Base-by-base conservation (phyloP, 1,140 invertebrate species). In the Caenorhabditis remanei region DNA sequence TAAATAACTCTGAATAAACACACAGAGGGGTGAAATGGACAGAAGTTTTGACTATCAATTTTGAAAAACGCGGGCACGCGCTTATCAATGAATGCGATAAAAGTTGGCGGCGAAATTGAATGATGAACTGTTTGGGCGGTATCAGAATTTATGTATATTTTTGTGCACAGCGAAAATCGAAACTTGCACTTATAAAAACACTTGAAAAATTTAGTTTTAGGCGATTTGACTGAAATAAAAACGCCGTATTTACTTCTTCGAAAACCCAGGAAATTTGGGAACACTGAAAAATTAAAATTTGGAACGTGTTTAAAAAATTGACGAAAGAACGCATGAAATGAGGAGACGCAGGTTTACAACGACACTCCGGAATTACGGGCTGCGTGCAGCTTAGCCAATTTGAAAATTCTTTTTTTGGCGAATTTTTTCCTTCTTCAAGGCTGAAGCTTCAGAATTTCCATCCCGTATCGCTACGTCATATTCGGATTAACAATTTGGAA, bases 331-430 rank as follows among this genome's bases (percentile, higher is more conserved):
- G 41, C 16, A 41, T 8, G 1, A 63, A 32, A 63, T 19, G 65
- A 0, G 24, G 46, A 79, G 71, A 79, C 71, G 71, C 71, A 79
- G 71, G 53, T 7, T 13, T 14, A 32, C 46, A 24, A 79, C 71
- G 46, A 79, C 7, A 16, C 71, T 79, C 71, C 71, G 21, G 6
- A 32, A 2, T 16, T 32, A 11, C n/a, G 40, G 21, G 7, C 6
- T 24, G 71, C 46, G n/a, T 24, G 13, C 21, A 21, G 71, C 53
- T 79, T 79, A 79, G 21, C 71, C 8, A 32, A 9, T 50, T 79
- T 24, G 8, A 79, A 79, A 32, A 71, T 46, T 46, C 14, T 43
- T 71, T 50, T 79, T 50, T 71, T 46, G 2, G 4, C 0, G 21
- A 14, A 43, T 79, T 79, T 50, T 19, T 6, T 40, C 40, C 11